Evolutionary conservation across 2,113 vertebrate genomes (phyloP), one percentile per base, ranked within the genome.

Genomic region (Petroica traversi): DNA sequence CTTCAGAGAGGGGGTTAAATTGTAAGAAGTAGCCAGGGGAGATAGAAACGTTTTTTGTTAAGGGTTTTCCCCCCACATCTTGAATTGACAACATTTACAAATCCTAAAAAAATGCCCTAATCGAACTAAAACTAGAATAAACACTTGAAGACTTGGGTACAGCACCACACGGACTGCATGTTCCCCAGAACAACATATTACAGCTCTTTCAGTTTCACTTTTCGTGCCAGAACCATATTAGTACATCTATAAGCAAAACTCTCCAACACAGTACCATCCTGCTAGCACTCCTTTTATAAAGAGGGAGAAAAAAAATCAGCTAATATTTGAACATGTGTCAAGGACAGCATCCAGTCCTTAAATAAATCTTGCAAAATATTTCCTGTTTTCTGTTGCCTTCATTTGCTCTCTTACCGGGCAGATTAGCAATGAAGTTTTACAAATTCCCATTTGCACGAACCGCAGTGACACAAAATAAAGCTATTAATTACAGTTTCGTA

Each of bases 11-110:
- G 15, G 5, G 3, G 20, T 40, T 11, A 51, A 77, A 19, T 8
- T 20, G 2, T 22, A 59, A 79, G 3, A 11, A 43, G 9, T 5
- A 80, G 11, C 3, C 11, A 63, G 33, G 8, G 5, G 7, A 68
- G 9, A 52, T 5, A 43, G 17, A 26, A 62, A 64, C 3, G 5
- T 26, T 48, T n/a, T 29, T 25, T 22, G 2, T 17, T 71, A 29
- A 23, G 29, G 19, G 6, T 2, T 40, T 26, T 3, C 2, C 1
- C 2, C 8, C 11, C 22, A 10, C 25, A 5, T 4, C 67, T 54
- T 28, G 3, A 41, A 73, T 0, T 49, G 23, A 58, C 43, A 87
- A 59, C 1, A 8, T 6, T 17, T 40, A 22, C n/a, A 76, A 85
- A 58, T 28, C 29, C 26, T 62, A 59, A 85, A 59, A 85, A n/a